phyloP scores from a whole-genome alignment of 2,888 invertebrate species.

The Eremobia ochroleuca region DNA sequence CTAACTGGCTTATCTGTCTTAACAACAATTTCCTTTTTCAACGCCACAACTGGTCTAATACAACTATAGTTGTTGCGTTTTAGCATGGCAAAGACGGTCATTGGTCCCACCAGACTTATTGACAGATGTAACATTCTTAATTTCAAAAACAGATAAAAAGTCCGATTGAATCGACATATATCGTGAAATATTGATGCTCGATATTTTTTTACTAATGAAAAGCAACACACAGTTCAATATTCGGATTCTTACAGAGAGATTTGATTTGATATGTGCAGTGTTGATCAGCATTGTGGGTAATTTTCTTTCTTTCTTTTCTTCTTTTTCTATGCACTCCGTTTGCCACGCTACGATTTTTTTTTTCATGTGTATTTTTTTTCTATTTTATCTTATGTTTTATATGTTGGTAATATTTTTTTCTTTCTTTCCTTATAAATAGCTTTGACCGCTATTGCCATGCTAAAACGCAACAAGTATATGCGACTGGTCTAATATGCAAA shows the following conservation, averaged over 20 bases:
- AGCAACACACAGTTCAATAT: background rate
- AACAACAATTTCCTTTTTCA: constrained; percentile 67
- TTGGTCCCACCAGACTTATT: background rate
- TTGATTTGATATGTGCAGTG: background rate
- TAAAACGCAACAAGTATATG: constrained; percentile 39
- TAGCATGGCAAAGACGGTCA: background rate
- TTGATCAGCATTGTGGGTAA: background rate
- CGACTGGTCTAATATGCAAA: constrained; percentile 72
- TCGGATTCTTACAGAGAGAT: background rate
- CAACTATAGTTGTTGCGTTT: constrained; percentile 6
- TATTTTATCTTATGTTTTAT: background rate
- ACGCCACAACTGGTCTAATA: constrained; percentile 65
- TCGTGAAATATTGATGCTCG: background rate
- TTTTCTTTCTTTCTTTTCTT: background rate
- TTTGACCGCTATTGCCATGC: constrained; percentile 7
- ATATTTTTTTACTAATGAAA: background rate
- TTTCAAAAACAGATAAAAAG: background rate
- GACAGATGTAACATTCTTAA: background rate
- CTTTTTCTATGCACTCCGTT: background rate
- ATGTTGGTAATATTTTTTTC: too few species aligned
- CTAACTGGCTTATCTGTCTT: constrained; percentile 59
- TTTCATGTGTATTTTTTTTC: background rate
- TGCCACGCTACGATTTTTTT: background rate
- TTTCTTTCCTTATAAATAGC: background rate
- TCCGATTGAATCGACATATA: background rate